Conservation (phyloP, 2,113 vertebrate genomes). For the Oncorhynchus clarkii region DNA sequence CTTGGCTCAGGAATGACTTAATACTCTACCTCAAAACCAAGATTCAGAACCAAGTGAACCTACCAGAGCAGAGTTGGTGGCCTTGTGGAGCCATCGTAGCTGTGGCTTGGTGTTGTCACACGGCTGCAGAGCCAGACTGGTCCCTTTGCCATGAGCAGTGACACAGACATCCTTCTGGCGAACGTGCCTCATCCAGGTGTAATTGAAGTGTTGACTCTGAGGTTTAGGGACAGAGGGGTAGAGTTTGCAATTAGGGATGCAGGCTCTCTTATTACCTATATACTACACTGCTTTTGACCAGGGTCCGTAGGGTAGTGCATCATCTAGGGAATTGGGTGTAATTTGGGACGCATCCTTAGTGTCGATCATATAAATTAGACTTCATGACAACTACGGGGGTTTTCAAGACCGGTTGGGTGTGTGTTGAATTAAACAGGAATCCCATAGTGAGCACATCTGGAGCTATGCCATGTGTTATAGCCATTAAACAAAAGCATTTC, state of each 20-base stretch:
- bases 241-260: not conserved
- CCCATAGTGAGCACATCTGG: not conserved
- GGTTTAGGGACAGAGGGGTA: not conserved
- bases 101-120: constrained; percentile 72
- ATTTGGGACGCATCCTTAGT: not conserved
- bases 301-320: no score
- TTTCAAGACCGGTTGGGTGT: not conserved
- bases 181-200: constrained; percentile 87
- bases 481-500: not conserved
- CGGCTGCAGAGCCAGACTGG: constrained; percentile 50
- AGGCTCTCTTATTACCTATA: no score
- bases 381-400: constrained; percentile 18
- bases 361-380: constrained; percentile 33
- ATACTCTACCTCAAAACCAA: not conserved
- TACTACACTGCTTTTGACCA: no score
- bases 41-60: constrained; percentile 44
- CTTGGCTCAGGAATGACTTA: no score
- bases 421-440: constrained; percentile 19
- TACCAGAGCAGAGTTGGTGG: constrained; percentile 76
- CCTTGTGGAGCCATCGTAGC: constrained; percentile 82
- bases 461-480: not conserved
- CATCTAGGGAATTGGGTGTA: not conserved
- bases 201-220: constrained; percentile 88
- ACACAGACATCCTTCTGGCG: constrained; percentile 80
- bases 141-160: constrained; percentile 3